Evolutionary conservation across 2,888 invertebrate species (phyloP).

Genomic region (Idaea biselata): DNA sequence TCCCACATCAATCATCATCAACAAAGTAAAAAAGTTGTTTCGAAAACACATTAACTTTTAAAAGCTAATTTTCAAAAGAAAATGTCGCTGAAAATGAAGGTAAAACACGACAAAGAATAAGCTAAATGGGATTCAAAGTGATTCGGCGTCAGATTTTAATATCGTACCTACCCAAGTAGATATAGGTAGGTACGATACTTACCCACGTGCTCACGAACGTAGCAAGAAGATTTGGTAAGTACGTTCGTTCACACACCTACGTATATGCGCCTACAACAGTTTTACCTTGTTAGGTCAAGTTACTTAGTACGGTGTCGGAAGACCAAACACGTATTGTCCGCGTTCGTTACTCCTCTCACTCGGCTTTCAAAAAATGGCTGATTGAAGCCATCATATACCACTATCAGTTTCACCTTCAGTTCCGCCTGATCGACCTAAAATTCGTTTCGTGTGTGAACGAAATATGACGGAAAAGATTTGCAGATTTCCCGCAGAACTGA

Average conservation of each 20-base stretch:
- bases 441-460: no score
- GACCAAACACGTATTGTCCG: no score
- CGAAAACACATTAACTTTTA: neutral
- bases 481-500: no score
- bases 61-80: neutral
- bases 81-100: neutral
- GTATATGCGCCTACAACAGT: constrained; percentile 45
- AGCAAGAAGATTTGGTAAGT: constrained; percentile 31
- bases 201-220: neutral
- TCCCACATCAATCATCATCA: neutral
- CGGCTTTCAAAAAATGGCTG: no score
- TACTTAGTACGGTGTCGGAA: constrained; percentile 37
- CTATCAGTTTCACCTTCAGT: no score
- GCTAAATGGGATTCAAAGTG: neutral
- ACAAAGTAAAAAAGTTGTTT: neutral
- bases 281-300: constrained; percentile 45
- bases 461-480: no score
- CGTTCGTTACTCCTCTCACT: no score
- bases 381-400: no score
- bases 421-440: no score
- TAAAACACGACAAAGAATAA: neutral
- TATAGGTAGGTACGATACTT: no score
- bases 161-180: neutral
- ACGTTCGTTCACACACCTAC: constrained; percentile 42
- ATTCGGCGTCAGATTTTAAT: neutral